phyloP scores from a whole-genome alignment of 2,113 vertebrate genomes.

The Hoplias malabaricus region DNA sequence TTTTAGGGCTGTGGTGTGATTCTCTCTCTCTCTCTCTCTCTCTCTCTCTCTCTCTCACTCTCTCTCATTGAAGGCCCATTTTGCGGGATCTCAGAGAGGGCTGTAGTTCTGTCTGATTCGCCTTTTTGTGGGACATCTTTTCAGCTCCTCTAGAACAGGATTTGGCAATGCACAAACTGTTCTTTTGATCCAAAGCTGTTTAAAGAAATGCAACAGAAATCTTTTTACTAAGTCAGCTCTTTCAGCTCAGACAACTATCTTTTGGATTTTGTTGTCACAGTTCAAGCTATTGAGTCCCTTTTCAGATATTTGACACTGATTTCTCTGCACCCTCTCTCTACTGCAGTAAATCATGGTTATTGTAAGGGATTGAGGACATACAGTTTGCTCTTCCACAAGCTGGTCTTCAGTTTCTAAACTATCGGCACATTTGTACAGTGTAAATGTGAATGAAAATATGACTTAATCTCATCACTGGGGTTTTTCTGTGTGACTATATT shows the following conservation, averaged over 20 bases:
- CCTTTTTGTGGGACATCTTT: neutral
- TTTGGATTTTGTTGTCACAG: neutral
- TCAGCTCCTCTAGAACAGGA: neutral
- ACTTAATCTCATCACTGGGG: too few relatives aligned
- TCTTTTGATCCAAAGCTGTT: neutral
- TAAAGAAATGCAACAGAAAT: constrained; percentile 10
- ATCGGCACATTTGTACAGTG: neutral
- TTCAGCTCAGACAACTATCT: neutral
- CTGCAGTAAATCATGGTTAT: too few relatives aligned
- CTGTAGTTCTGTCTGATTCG: neutral
- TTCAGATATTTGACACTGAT: neutral
- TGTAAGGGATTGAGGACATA: too few relatives aligned
- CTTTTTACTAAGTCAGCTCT: neutral
- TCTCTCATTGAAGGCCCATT: neutral
- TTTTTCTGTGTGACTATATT: neutral
- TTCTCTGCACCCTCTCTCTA: neutral
- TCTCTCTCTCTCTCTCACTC: neutral
- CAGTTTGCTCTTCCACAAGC: neutral
- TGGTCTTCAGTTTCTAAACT: neutral
- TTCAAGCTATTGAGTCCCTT: neutral
- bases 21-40: neutral
- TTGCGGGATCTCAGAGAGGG: neutral
- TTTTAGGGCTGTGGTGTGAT: constrained; percentile 12
- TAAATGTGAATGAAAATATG: neutral
- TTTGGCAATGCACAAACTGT: neutral